phyloP scores from a whole-genome alignment of 2,797 vertebrate genomes.

The Brotogeris chrysoptera region DNA sequence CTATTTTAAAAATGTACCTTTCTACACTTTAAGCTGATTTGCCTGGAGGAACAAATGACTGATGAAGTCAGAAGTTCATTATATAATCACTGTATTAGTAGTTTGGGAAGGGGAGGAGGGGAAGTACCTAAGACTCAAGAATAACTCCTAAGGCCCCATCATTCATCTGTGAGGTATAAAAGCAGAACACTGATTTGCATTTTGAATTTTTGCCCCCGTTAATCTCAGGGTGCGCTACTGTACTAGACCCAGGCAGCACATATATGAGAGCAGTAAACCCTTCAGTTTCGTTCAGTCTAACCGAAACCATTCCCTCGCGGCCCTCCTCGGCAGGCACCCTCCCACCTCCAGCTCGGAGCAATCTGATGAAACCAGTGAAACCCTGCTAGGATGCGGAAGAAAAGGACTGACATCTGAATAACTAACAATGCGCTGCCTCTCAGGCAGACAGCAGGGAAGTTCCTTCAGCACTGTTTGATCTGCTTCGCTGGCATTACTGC shows the following conservation, averaged over 20 bases:
- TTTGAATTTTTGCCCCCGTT: not conserved
- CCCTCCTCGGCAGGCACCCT: not conserved
- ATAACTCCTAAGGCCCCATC: not conserved
- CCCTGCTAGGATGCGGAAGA: slow-evolving; percentile 30
- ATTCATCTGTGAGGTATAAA: slow-evolving; percentile 9
- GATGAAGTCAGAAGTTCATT: slow-evolving; percentile 55
- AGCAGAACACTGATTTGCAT: slow-evolving; percentile 6
- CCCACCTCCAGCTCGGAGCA: not conserved
- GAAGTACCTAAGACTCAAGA: slow-evolving; percentile 33
- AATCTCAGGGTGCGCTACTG: not conserved
- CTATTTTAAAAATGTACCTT: not conserved
- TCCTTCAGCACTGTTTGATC: slow-evolving; percentile 40
- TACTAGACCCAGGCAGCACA: not conserved
- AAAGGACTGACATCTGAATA: slow-evolving; percentile 11
- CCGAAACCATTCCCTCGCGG: not conserved
- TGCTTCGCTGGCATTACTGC: not conserved
- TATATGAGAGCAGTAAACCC: not conserved
- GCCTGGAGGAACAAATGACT: slow-evolving; percentile 57
- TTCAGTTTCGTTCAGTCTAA: not conserved
- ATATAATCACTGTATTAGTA: slow-evolving; percentile 46
- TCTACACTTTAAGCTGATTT: slow-evolving; percentile 24
- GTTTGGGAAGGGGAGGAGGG: not conserved
- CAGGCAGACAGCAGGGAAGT: slow-evolving; percentile 60
- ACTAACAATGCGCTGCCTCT: slow-evolving; percentile 3
- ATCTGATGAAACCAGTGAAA: slow-evolving; percentile 45